Conservation (phyloP, 2,888 invertebrate species). For the Drosophila eohydei region DNA sequence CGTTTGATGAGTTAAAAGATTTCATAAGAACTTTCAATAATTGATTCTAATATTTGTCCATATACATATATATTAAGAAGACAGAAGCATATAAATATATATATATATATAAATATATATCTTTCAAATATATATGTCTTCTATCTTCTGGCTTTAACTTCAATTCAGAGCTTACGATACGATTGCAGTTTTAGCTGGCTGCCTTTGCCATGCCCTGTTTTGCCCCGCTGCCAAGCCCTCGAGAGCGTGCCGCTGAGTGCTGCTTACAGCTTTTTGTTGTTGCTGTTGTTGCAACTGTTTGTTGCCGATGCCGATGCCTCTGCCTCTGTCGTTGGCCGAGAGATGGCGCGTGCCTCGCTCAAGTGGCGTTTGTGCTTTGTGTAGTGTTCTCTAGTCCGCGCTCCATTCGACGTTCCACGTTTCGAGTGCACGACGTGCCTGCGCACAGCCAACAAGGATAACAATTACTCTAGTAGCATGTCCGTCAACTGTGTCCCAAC, state of each 20-base stretch:
- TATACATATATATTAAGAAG: neutral
- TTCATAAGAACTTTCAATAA: neutral
- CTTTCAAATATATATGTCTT: neutral
- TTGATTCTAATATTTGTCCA: neutral
- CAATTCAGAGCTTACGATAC: constrained; percentile 34
- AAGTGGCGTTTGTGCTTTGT: constrained; percentile 66
- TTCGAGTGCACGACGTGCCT: constrained; percentile 73
- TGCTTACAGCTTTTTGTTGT: constrained; percentile 63
- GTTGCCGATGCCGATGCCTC: constrained; percentile 18
- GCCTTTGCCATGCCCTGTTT: constrained; percentile 13
- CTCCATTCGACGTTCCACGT: constrained; percentile 26
- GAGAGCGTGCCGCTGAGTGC: constrained; percentile 77
- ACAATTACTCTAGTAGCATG: constrained; percentile 75
- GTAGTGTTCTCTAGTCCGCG: constrained; percentile 45
- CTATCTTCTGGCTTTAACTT: neutral
- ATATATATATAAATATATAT: neutral
- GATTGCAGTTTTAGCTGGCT: constrained; percentile 73
- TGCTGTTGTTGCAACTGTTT: constrained; percentile 36
- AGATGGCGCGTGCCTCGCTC: constrained; percentile 47
- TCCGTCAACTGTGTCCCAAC: constrained; percentile 43
- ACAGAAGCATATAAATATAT: too few species aligned
- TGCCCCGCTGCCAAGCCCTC: constrained; percentile 35
- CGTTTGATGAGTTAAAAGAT: neutral
- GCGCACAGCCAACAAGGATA: constrained; percentile 79
- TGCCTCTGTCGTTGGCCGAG: constrained; percentile 4